These are phyloP conservation scores for Pterostichus niger DNA, from an alignment of 2,888 invertebrate species.

Conservation along the genomic window DNA sequence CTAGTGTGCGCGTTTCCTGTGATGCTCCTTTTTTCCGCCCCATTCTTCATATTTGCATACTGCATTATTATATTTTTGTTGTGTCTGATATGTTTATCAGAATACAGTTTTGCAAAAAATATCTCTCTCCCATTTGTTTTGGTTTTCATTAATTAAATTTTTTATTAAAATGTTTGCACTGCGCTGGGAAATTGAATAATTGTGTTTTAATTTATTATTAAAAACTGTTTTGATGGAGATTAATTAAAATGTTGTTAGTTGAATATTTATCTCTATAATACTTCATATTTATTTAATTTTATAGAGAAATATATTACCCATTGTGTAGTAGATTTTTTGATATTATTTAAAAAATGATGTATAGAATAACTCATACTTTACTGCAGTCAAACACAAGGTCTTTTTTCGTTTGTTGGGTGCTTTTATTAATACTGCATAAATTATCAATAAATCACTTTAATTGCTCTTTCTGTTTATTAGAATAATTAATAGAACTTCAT, in stretches of 20 bases:
- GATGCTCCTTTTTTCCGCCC: slow-evolving; percentile 45
- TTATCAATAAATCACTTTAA: slow-evolving; percentile 43
- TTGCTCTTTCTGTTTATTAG: slow-evolving; percentile 18
- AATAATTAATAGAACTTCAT: slow-evolving; percentile 7
- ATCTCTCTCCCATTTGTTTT: slow-evolving; percentile 33
- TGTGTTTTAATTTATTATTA: slow-evolving; percentile 58
- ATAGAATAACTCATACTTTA: slow-evolving; percentile 17
- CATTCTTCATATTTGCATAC: slow-evolving; percentile 49
- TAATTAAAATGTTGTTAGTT: slow-evolving; percentile 54
- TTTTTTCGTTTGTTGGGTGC: not conserved
- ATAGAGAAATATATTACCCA: slow-evolving; percentile 18
- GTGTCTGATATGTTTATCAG: slow-evolving; percentile 57
- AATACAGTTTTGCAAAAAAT: slow-evolving; percentile 42
- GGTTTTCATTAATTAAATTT: slow-evolving; percentile 52
- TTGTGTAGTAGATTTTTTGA: slow-evolving; percentile 36
- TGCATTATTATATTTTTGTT: slow-evolving; percentile 53
- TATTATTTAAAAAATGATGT: slow-evolving; percentile 21
- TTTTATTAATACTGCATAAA: slow-evolving; percentile 17
- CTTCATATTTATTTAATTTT: slow-evolving; percentile 46
- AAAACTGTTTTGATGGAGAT: slow-evolving; percentile 49
- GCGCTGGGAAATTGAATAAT: slow-evolving; percentile 55
- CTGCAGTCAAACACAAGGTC: slow-evolving; percentile 37
- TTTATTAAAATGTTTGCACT: slow-evolving; percentile 54
- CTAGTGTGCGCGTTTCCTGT: slow-evolving; percentile 49
- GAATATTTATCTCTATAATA: slow-evolving; percentile 46